Evolutionary conservation across 2,113 vertebrate genomes (phyloP).

Genomic region (Chaetodon trifascialis): DNA sequence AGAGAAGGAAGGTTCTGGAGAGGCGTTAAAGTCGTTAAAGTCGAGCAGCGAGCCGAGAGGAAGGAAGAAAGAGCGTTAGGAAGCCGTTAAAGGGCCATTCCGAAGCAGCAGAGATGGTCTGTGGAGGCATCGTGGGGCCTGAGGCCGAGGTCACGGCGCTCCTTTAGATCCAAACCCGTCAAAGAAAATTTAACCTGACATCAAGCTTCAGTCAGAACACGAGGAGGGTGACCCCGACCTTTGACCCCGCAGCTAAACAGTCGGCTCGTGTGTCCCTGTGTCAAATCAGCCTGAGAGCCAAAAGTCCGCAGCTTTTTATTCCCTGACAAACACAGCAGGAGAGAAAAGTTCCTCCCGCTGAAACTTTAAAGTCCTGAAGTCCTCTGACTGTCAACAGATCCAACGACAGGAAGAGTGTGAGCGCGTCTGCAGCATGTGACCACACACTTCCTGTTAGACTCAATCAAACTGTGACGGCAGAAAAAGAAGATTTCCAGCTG

Average conservation of each 20-base stretch:
- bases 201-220: neutral
- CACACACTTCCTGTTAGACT: too few relatives aligned
- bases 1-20: conserved; percentile 32
- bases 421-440: too few relatives aligned
- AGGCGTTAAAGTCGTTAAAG: conserved; percentile 50
- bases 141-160: conserved; percentile 65
- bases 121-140: conserved; percentile 58
- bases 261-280: conserved; percentile 64
- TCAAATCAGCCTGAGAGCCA: neutral
- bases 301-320: neutral
- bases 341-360: neutral
- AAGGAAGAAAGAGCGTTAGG: conserved; percentile 39
- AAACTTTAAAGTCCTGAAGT: neutral
- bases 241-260: conserved; percentile 51
- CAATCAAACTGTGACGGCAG: neutral
- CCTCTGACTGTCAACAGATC: neutral
- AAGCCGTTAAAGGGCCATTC: conserved; percentile 60
- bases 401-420: too few relatives aligned
- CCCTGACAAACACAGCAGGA: neutral
- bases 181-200: too few relatives aligned
- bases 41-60: conserved; percentile 49
- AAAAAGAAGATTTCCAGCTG: neutral
- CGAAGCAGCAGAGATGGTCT: conserved; percentile 69
- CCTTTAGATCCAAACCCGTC: neutral
- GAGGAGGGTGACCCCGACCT: conserved; percentile 64